Evolutionary conservation across 2,113 vertebrate genomes (phyloP), one percentile per base, ranked within the genome.

Genomic region (Ciconia maguari): DNA sequence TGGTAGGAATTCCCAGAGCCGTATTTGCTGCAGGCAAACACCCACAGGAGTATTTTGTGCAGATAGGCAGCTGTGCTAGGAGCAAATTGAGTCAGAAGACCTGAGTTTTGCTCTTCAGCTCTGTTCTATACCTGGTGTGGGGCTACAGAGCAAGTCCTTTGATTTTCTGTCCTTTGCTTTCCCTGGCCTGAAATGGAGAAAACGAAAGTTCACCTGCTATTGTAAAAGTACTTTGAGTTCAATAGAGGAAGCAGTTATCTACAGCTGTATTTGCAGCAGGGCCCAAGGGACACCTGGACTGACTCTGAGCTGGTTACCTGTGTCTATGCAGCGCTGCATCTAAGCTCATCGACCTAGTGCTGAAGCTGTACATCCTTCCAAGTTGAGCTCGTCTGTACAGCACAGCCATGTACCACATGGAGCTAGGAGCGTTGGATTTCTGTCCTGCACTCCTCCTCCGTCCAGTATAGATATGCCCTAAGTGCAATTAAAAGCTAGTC

Each of bases 281-380:
- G 22, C 64, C 84, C 34, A 34, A 30, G n/a, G 60, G 58, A 30
- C 20, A 7, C 18, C 20, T 61, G 49, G n/a, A 11, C 0, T 55
- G 72, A 12, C 21, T 79, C 81, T 71, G 75, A 88, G 57, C 48
- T 86, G 36, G 14, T 58, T 46, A 8, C 52, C 51, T 51, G 19
- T 69, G 41, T 61, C 60, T 36, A 1, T 36, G 49, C 38, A 48
- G 34, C 12, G 70, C 57, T 74, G 13, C 18, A 22, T 55, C 36
- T 34, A 15, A 83, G 42, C 42, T 79, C 27, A 41, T 7, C 0
- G 0, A 19, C 12, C 21, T 21, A 8, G 20, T 65, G 36, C 54
- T 61, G 74, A 83, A 58, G 60, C 49, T 86, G 62, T 24, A 29
- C 6, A 4, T n/a, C 38, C 36, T 71, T 62, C 38, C 0, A 1